Evolutionary conservation across 2,888 invertebrate species (phyloP), one percentile per base, ranked within the genome.

Genomic region (Blastobasis lacticolella): DNA sequence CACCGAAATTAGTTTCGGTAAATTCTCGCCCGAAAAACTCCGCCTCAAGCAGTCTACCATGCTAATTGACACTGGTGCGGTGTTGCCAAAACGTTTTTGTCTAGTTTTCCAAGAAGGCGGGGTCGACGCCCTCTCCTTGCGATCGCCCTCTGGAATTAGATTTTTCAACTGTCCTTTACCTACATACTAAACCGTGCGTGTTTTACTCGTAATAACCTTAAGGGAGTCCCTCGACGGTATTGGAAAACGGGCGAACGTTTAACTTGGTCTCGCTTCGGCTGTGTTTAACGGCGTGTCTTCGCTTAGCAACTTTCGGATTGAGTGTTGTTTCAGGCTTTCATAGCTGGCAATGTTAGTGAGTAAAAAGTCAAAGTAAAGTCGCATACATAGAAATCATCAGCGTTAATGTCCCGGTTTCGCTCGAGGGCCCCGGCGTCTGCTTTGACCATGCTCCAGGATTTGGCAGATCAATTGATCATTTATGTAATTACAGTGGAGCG

Each of bases 41-140:
- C 23, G 23, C 23, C 23, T 23, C 23, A 23, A 46, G 47, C 47
- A 63, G 64, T 68, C 69, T 72, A 71, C 66, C 67, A 69, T 71
- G 73, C 77, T 80, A 81, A 82, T 80, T 80, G 69, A 23, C 57
- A 72, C 67, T 63, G 71, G 65, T 67, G 71, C 67, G 62, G 66
- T 69, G 66, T 70, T 82, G 82, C 84, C 83, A 83, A 84, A 75
- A 67, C 54, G 61, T 71, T 76, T 72, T 75, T 70, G 71, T 78
- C 77, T 80, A 77, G 70, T 70, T 68, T 70, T 81, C 81, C 75
- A 69, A 52, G 66, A 77, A 80, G 62, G 47, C 53, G 63, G 65
- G 79, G 78, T 81, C 78, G 73, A 48, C 67, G 77, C 64, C 67
- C 81, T 73, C 75, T 72, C 73, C 73, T 76, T 67, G 57, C 54